These are phyloP conservation scores for Formica aserva DNA, from an alignment of 2,888 invertebrate species.

Conservation along the genomic window DNA sequence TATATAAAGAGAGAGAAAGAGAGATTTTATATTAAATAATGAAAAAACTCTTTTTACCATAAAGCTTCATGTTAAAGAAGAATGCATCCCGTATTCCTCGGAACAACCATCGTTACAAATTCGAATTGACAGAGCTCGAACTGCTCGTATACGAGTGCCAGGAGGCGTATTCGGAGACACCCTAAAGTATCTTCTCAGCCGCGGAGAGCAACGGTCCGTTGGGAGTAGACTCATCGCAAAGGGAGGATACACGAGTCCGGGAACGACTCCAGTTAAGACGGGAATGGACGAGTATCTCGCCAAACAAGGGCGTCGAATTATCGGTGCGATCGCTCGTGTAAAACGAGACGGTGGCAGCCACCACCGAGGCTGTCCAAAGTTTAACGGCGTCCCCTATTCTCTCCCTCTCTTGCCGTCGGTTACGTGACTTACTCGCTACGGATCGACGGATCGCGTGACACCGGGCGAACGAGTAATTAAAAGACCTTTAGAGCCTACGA, in stretches of 20 bases:
- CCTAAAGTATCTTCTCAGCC: neutral
- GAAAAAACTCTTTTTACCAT: neutral
- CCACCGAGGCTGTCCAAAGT: conserved; percentile 35
- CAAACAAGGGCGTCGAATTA: conserved; percentile 45
- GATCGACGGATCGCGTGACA: conserved; percentile 75
- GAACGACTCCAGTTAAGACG: conserved; percentile 38
- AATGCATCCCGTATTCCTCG: neutral
- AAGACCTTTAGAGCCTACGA: conserved; percentile 49
- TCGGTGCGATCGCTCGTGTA: conserved; percentile 46
- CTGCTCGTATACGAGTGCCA: neutral
- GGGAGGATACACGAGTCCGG: conserved; percentile 14
- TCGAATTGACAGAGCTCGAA: neutral
- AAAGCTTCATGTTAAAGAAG: neutral
- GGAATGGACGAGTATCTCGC: conserved; percentile 22
- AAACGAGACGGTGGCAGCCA: conserved; percentile 29
- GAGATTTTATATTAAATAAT: no score
- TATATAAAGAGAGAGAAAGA: no score
- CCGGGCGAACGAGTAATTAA: conserved; percentile 62
- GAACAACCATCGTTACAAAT: neutral
- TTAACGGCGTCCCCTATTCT: conserved; percentile 22
- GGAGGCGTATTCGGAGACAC: conserved; percentile 12
- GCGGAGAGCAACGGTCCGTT: conserved; percentile 8
- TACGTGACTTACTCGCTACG: conserved; percentile 46
- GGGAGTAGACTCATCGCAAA: conserved; percentile 26
- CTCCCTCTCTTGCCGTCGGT: neutral